Percentiles rank a stretch among this genome's conserved stretches.
Conservation (phyloP, 2,888 invertebrate species). For the Neoaliturus tenellus region DNA sequence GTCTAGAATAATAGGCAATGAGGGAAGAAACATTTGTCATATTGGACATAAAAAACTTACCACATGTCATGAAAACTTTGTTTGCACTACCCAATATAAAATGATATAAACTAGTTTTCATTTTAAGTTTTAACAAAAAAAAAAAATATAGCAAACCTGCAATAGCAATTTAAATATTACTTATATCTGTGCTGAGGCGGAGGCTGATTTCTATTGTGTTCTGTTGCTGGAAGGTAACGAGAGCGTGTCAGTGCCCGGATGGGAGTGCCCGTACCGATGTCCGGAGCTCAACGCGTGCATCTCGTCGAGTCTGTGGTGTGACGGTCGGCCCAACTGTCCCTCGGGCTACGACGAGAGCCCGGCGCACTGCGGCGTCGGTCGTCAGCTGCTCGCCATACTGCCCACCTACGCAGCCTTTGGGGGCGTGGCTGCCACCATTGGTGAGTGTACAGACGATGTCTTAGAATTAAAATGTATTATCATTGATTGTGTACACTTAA, state of each 20-base stretch:
- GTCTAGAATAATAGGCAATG: too few species aligned
- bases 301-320: conserved; percentile 84
- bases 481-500: too few species aligned
- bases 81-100: too few species aligned
- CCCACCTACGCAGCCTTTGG: conserved; percentile 60
- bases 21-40: too few species aligned
- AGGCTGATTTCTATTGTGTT: too few species aligned
- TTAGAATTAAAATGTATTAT: too few species aligned
- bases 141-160: too few species aligned
- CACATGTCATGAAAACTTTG: too few species aligned
- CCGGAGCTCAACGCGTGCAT: conserved; percentile 87
- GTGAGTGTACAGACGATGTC: too few species aligned
- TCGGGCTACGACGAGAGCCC: conserved; percentile 84
- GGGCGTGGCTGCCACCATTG: conserved; percentile 53
- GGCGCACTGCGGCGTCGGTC: conserved; percentile 76
- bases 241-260: conserved; percentile 75
- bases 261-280: conserved; percentile 73
- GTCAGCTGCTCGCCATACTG: conserved; percentile 58
- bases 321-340: conserved; percentile 81
- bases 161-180: neutral
- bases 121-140: too few species aligned
- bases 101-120: too few species aligned
- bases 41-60: too few species aligned
- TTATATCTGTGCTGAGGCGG: neutral
- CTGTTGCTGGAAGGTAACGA: conserved; percentile 72